Evolutionary conservation across 2,113 vertebrate genomes (phyloP).

Genomic region (Halichoerus grypus): DNA sequence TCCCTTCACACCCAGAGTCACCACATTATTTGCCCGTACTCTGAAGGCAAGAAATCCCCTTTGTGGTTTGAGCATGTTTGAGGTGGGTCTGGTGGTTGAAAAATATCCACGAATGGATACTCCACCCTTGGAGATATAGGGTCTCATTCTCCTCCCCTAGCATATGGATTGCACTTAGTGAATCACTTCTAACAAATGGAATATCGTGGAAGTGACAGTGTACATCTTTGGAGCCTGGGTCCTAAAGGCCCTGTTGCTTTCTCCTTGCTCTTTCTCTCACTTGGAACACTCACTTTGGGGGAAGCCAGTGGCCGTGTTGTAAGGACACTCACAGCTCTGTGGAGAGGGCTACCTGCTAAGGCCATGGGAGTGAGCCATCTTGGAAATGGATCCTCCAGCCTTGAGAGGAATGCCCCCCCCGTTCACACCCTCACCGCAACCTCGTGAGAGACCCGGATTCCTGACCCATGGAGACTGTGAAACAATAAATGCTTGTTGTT

Average conservation of each 20-base stretch:
- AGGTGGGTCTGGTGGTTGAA: not conserved
- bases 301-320: not conserved
- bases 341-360: not conserved
- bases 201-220: not conserved
- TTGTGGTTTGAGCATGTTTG: not conserved
- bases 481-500: not conserved
- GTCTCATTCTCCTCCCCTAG: not conserved
- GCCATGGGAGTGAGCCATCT: not conserved
- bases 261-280: not conserved
- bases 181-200: not conserved
- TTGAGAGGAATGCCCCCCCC: not conserved
- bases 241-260: not conserved
- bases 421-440: not conserved
- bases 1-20: not conserved
- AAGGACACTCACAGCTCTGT: not conserved
- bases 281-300: not conserved
- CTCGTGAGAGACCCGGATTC: not conserved
- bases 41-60: not conserved
- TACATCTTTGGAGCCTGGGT: not conserved
- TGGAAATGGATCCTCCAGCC: not conserved
- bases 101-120: not conserved
- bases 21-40: not conserved
- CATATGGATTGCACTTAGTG: not conserved
- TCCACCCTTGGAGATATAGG: not conserved
- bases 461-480: not conserved